phyloP scores from a whole-genome alignment of 2,888 invertebrate species.

The Pimpla rufipes region DNA sequence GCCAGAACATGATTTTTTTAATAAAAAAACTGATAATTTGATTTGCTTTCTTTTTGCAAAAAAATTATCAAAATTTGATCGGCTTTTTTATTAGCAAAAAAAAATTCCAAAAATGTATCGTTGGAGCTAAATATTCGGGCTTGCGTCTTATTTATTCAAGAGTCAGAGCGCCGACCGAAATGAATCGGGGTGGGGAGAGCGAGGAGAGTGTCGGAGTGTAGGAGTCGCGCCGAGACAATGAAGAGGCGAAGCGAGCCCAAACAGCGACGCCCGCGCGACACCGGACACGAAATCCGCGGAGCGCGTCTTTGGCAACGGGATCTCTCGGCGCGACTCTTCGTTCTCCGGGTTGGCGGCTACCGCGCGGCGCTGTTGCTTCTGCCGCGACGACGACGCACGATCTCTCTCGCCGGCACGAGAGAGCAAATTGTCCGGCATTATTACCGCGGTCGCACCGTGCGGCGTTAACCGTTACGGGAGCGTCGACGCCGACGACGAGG shows the following conservation, averaged over 20 bases:
- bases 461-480: conserved; percentile 73
- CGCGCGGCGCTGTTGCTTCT: conserved; percentile 28
- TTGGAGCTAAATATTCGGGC: too few species aligned
- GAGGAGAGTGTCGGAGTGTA: conserved; percentile 64
- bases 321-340: conserved; percentile 57
- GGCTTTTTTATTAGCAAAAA: too few species aligned
- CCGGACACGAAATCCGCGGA: conserved; percentile 81
- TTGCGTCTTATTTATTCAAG: too few species aligned
- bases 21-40: too few species aligned
- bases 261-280: conserved; percentile 74
- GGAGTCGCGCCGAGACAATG: conserved; percentile 73
- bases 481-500: conserved; percentile 36
- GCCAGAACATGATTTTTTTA: too few species aligned
- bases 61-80: too few species aligned
- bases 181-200: conserved; percentile 51
- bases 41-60: too few species aligned
- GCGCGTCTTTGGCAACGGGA: conserved; percentile 82
- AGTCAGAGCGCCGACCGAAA: neutral
- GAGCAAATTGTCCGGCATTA: conserved; percentile 76
- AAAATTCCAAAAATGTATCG: too few species aligned
- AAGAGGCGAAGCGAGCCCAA: conserved; percentile 70
- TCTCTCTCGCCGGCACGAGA: conserved; percentile 35
- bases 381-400: conserved; percentile 59
- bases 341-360: conserved; percentile 41
- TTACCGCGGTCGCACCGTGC: conserved; percentile 71